Evolutionary conservation across 2,797 vertebrate species (phyloP), one percentile per base, ranked within the genome.

Genomic region (Poeciliopsis gracilis): DNA sequence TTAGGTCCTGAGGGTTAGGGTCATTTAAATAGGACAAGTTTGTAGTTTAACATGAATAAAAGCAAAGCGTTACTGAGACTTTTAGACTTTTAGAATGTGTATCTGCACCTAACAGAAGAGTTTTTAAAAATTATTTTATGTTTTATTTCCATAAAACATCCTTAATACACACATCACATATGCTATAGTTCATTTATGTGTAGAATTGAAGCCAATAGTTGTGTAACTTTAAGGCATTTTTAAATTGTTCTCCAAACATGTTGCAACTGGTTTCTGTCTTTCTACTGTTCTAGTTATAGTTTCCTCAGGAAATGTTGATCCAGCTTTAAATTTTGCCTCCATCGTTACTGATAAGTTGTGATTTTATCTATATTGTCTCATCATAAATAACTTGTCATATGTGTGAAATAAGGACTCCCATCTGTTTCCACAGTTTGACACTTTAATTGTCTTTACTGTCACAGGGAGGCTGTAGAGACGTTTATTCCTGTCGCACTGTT

Each of bases 381-480:
- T 66, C 18, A 38, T 20, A 36, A 36, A 66, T 18, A 20, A 66
- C 16, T 3, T 36, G 2, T n/a, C 1, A 15, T 13, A 8, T 8
- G 25, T 70, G 25, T 70, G 10, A 45, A n/a, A 7, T 70, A 41
- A 45, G 23, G 20, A 70, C 11, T 25, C 41, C 41, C n/a, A 25
- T 45, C 41, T 45, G 18, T 38, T 70, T 45, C 15, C 12, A 43
- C 38, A 59, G 9, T 20, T 57, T 15, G 47, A 72, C 55, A 28
- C 70, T 30, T 55, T 43, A 61, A 77, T 84, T 67, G 36, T 71
- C 83, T 74, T 79, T 23, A 76, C 33, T 72, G 16, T 20, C 15
- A 55, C 51, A 70, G 25, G 61, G 47, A 81, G 38, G 77, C 71
- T 55, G 33, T 53, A 75, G 72, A 85, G 63, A 78, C 43, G 30